phyloP scores from a whole-genome alignment of 1,140 invertebrate genomes.

The Monochamus saltuarius region DNA sequence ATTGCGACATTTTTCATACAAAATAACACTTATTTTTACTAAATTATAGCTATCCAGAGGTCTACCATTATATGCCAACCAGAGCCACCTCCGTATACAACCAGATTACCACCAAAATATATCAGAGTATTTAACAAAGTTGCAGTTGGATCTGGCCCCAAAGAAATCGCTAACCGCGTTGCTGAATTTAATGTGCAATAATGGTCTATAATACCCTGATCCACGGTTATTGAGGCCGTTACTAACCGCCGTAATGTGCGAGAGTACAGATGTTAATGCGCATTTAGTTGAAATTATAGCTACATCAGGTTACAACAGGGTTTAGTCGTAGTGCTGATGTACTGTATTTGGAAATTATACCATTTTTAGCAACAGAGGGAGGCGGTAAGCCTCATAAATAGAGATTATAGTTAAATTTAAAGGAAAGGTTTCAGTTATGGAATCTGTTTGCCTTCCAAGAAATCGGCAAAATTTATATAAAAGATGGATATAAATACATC shows the following conservation, averaged over 20 bases:
- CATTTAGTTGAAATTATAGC: conserved; percentile 31
- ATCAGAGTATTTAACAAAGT: not conserved
- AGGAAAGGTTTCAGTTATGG: conserved; percentile 2
- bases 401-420: not conserved
- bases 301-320: conserved; percentile 23
- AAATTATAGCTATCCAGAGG: no score
- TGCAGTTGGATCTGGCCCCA: not conserved
- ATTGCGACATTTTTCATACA: not conserved
- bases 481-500: no score
- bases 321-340: conserved; percentile 4
- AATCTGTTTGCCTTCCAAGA: not conserved
- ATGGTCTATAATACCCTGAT: conserved; percentile 30
- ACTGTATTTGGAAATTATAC: conserved; percentile 23
- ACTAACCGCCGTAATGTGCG: conserved; percentile 32
- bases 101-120: conserved; percentile 4
- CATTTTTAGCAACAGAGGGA: not conserved
- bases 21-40: no score
- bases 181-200: conserved; percentile 32
- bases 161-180: conserved; percentile 13
- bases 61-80: no score
- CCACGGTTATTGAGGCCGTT: conserved; percentile 32
- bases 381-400: not conserved
- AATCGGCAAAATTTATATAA: no score
- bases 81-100: not conserved
- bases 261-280: conserved; percentile 26